A percentile compares a stretch with the other conserved stretches of the same genome.
Evolutionary conservation across 2,888 invertebrate species (phyloP).

Genomic region (Oscheius onirici): DNA sequence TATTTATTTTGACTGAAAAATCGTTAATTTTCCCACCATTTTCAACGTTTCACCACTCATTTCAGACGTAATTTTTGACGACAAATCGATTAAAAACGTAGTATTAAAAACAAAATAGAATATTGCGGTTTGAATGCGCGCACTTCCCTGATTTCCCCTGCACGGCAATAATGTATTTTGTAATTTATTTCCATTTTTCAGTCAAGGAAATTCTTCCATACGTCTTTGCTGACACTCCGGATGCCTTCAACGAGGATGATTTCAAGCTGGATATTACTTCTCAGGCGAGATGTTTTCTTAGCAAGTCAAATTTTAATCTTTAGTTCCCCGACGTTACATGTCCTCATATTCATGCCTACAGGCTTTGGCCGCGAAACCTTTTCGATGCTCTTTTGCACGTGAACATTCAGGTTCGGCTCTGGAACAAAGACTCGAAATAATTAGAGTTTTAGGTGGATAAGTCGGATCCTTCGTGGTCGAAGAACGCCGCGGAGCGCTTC

Average conservation of each 20-base stretch:
- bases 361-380: slow-evolving; percentile 31
- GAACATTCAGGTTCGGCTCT: slow-evolving; percentile 28
- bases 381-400: slow-evolving; percentile 29
- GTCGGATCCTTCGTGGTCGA: slow-evolving; percentile 11
- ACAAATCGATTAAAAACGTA: too few species aligned
- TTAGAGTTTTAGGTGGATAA: slow-evolving; percentile 23
- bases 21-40: too few species aligned
- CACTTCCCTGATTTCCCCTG: not conserved
- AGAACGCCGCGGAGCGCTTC: slow-evolving; percentile 25
- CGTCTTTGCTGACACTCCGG: slow-evolving; percentile 29
- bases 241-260: slow-evolving; percentile 15
- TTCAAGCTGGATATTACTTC: slow-evolving; percentile 26
- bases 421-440: not conserved
- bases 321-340: slow-evolving; percentile 31
- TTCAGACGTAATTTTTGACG: too few species aligned
- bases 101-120: too few species aligned
- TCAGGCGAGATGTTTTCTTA: not conserved
- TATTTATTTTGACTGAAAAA: too few species aligned
- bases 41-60: too few species aligned
- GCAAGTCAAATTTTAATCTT: not conserved
- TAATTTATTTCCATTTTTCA: not conserved
- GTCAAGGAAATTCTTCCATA: slow-evolving; percentile 32
- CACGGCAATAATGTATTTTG: not conserved
- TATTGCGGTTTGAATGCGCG: not conserved
- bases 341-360: slow-evolving; percentile 32